Evolutionary conservation across 2,888 invertebrate species (phyloP).

Genomic region (Machimus rusticus): DNA sequence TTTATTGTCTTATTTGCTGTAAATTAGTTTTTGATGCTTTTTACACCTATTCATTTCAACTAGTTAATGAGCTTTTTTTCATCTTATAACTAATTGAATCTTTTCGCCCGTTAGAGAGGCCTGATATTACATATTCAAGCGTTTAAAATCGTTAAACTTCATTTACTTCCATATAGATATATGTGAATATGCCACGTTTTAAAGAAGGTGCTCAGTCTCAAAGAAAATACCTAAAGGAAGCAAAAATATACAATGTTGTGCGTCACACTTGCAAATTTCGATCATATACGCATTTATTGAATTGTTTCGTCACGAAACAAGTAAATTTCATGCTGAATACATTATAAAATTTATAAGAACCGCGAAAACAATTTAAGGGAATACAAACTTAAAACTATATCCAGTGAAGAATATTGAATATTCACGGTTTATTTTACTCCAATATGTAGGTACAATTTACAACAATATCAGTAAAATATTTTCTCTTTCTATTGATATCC

Average conservation of each 20-base stretch:
- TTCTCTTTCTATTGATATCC: too few relatives aligned
- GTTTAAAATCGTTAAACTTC: neutral
- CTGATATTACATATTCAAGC: neutral
- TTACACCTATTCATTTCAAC: neutral
- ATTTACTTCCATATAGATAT: neutral
- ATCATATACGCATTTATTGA: neutral
- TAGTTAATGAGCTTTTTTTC: neutral
- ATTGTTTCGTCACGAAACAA: neutral
- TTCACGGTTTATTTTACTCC: too few relatives aligned
- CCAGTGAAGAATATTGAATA: too few relatives aligned
- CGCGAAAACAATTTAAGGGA: neutral
- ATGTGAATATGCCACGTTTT: neutral
- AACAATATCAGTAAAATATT: too few relatives aligned
- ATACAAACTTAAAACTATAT: neutral
- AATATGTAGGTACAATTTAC: too few relatives aligned
- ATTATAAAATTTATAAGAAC: neutral
- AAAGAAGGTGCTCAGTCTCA: neutral
- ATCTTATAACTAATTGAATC: neutral
- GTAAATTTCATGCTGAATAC: neutral
- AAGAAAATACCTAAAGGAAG: neutral
- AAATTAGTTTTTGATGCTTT: neutral
- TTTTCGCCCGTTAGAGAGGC: neutral
- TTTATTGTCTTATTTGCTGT: neutral
- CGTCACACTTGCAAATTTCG: neutral
- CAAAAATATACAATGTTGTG: neutral